These are phyloP conservation scores for Fistularia tabacaria DNA, from an alignment of 2,797 vertebrate species.

Conservation along the genomic window DNA sequence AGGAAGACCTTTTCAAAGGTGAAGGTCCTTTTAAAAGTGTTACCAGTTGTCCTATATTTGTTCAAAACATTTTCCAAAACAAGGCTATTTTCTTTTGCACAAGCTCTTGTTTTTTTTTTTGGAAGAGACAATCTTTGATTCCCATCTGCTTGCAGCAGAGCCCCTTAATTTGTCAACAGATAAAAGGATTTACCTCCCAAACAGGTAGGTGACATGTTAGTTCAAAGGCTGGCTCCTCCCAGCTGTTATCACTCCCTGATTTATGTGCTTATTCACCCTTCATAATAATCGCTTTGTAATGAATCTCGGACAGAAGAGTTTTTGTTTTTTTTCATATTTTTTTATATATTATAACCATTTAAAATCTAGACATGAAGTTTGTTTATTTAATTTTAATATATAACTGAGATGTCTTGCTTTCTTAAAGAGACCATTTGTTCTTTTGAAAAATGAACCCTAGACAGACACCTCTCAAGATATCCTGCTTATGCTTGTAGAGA, in stretches of 20 bases:
- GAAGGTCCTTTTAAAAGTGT: slow-evolving; percentile 14
- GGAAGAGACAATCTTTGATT: slow-evolving; percentile 10
- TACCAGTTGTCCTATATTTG: slow-evolving; percentile 8
- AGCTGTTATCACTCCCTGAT: slow-evolving; percentile 57
- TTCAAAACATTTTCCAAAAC: slow-evolving; percentile 2
- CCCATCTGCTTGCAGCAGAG: slow-evolving; percentile 30
- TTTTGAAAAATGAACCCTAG: slow-evolving; percentile 2
- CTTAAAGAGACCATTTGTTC: slow-evolving; percentile 37
- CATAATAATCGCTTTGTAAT: too few relatives aligned
- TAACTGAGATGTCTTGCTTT: neutral
- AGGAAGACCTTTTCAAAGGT: slow-evolving; percentile 20
- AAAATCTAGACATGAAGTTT: too few relatives aligned
- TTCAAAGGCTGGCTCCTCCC: slow-evolving; percentile 59
- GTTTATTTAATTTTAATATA: too few relatives aligned
- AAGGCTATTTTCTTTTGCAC: neutral
- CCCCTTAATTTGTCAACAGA: slow-evolving; percentile 39
- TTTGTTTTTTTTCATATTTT: too few relatives aligned
- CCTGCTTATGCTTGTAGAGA: too few relatives aligned
- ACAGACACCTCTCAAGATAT: slow-evolving; percentile 8
- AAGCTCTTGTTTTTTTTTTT: slow-evolving; percentile 1
- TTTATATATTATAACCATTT: too few relatives aligned
- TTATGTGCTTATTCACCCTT: slow-evolving; percentile 27
- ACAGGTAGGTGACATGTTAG: slow-evolving; percentile 58
- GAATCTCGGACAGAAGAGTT: too few relatives aligned
- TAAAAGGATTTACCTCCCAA: slow-evolving; percentile 34